Base-by-base conservation (phyloP, 2,113 vertebrate genomes). In the Hippocampus zosterae region DNA sequence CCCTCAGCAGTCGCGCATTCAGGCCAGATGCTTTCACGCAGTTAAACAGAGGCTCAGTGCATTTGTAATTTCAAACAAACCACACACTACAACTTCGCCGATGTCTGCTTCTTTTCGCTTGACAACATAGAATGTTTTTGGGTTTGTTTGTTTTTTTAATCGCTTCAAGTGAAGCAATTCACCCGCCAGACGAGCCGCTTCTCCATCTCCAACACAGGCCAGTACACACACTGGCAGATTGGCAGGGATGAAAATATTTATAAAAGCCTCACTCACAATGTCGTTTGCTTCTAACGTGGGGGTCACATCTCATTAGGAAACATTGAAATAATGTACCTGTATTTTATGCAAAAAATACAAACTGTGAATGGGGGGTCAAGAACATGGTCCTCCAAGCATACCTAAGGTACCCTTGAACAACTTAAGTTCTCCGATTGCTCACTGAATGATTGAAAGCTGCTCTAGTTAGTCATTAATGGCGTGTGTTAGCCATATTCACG, bases 21-120 rank as follows among this genome's bases (percentile, higher is more conserved):
- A 70, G 71, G 76, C 77, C 83, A 83, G 80, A 84, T 85, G 78
- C 82, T 81, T 82, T 63, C 57, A 69, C 80, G 73, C 11, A 33
- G 59, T 16, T 62, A 37, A 19, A 23, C 33, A 48, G 0, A 42
- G 37, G 16, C 52, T 48, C 72, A 77, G 65, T 66, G 55, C 23
- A 71, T 25, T 12, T 46, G 33, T 1, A 23, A 40, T 62, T 10
- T 52, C 15, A 77, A 12, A 71, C 42, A 71, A 23, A 41, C 21
- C 5, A 65, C 27, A 23, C 13, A 69, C 23, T 57, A 55, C 21
- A 27, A 41, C 25, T 27, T 53, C 65, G 19, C n/a, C 3, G 10
- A 8, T 74, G 68, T 71, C 37, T 52, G 72, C 8, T 52, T 72
- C n/a, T 72, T 50, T 67, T 33, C 27, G 50, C 29, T 52, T 57